Conservation (phyloP, 2,113 vertebrate genomes). For the Xiphophorus maculatus region DNA sequence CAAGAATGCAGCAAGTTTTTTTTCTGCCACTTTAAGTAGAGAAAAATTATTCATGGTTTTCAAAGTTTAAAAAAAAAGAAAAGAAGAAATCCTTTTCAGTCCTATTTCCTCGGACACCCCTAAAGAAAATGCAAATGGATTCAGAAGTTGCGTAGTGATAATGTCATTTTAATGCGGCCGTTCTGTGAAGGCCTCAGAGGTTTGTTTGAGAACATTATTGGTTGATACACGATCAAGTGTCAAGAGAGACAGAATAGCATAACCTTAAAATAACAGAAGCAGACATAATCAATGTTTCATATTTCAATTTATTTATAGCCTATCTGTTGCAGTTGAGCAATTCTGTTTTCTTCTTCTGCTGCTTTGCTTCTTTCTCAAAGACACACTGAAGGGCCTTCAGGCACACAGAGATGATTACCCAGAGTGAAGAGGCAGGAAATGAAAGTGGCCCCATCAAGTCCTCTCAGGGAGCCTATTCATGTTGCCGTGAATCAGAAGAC, state of each 20-base stretch:
- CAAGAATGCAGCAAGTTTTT: too few species aligned
- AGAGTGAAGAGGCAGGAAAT: constrained; percentile 64
- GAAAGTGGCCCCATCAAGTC: constrained; percentile 47
- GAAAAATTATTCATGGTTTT: too few species aligned
- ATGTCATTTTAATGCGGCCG: too few species aligned
- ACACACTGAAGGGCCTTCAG: constrained; percentile 36
- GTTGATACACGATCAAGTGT: too few species aligned
- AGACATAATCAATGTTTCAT: constrained; percentile 35
- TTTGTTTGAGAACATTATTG: too few species aligned
- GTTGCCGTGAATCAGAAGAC: constrained; percentile 52
- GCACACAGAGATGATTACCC: constrained; percentile 60
- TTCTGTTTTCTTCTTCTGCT: constrained; percentile 11
- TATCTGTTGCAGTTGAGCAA: constrained; percentile 1
- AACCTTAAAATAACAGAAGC: constrained; percentile 6
- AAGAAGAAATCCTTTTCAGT: too few species aligned
- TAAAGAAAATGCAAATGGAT: too few species aligned
- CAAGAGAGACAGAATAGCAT: background rate
- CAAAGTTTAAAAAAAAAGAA: too few species aligned
- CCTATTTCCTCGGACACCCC: too few species aligned
- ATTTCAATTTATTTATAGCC: constrained; percentile 3
- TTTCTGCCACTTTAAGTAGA: too few species aligned
- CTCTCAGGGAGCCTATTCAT: constrained; percentile 54
- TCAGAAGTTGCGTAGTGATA: too few species aligned
- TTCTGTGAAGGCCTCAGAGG: too few species aligned
- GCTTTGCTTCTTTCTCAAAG: constrained; percentile 23